phyloP scores from a whole-genome alignment of 1,140 invertebrate species.

The Drosophila grimshawi region DNA sequence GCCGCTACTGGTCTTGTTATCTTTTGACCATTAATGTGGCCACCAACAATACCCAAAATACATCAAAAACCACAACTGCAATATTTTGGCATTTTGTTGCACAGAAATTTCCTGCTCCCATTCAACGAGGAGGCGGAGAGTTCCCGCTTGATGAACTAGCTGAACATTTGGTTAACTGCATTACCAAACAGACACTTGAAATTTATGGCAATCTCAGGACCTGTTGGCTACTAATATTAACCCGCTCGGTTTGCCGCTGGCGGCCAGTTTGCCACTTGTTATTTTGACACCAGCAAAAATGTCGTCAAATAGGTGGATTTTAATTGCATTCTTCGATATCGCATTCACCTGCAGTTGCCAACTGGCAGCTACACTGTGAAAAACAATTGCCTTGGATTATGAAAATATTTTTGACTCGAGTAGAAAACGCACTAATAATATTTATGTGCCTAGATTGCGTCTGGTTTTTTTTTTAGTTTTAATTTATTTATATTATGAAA shows the following conservation, averaged over 20 bases:
- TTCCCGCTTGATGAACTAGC: neutral
- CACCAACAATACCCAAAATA: neutral
- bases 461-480: too few relatives aligned
- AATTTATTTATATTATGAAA: too few relatives aligned
- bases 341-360: neutral
- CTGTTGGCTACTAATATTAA: neutral
- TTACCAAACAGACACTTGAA: slow-evolving; percentile 4
- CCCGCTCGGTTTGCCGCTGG: neutral
- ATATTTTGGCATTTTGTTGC: slow-evolving; percentile 27
- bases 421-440: too few relatives aligned
- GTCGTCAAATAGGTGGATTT: slow-evolving; percentile 36
- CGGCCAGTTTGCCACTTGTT: neutral
- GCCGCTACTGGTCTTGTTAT: slow-evolving; percentile 10
- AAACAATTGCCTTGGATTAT: neutral
- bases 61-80: slow-evolving; percentile 1
- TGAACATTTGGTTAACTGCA: slow-evolving; percentile 18
- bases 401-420: too few relatives aligned
- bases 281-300: slow-evolving; percentile 22
- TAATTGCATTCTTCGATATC: slow-evolving; percentile 32
- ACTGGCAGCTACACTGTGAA: neutral
- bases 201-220: slow-evolving; percentile 18
- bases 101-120: slow-evolving; percentile 43
- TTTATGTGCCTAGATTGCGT: too few relatives aligned
- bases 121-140: neutral
- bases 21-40: neutral